Evolutionary conservation across 2,888 invertebrate genomes (phyloP), one percentile per base, ranked within the genome.

Genomic region (Himalopsyche japonica): DNA sequence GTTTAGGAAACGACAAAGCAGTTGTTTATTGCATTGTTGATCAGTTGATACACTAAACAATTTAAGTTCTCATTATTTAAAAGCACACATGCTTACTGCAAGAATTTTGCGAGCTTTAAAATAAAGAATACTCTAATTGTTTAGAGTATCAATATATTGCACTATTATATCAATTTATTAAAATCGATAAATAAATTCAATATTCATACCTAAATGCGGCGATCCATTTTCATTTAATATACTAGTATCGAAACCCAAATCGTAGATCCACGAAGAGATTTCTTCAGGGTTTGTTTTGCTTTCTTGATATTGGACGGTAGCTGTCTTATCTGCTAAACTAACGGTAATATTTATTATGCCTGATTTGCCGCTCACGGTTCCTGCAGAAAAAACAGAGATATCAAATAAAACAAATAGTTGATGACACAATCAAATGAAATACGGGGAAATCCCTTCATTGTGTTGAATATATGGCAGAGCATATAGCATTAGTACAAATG

Each of bases 161-260:
- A 37, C 6, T 43, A 15, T 43, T 15, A 3, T 7, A 37, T 37
- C 10, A 10, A 8, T 37, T 37, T n/a, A n/a, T n/a, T n/a, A n/a
- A n/a, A n/a, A n/a, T n/a, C n/a, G 15, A 43, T 15, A 43, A 15
- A 43, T 15, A 43, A 43, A 15, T 15, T 1, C 3, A 2, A 43
- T 43, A 43, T 43, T 43, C 57, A 80, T 83, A 78, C 78, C 81
- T 64, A 24, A 78, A 78, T 76, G 79, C 48, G 78, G 80, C 37
- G 82, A 70, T 70, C 34, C 48, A 81, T 81, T 77, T 57, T 81
- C 80, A 49, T 85, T 82, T 34, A 86, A 37, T 82, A 82, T 82
- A 37, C 10, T 77, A 0, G 96, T 95, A 81, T 95, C 95, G 89
- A 97, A 97, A 0, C 97, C 97, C 93, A 97, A 95, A 86, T 95